Evolutionary conservation across 2,797 vertebrate genomes (phyloP).

Genomic region (Protosalanx chinensis): DNA sequence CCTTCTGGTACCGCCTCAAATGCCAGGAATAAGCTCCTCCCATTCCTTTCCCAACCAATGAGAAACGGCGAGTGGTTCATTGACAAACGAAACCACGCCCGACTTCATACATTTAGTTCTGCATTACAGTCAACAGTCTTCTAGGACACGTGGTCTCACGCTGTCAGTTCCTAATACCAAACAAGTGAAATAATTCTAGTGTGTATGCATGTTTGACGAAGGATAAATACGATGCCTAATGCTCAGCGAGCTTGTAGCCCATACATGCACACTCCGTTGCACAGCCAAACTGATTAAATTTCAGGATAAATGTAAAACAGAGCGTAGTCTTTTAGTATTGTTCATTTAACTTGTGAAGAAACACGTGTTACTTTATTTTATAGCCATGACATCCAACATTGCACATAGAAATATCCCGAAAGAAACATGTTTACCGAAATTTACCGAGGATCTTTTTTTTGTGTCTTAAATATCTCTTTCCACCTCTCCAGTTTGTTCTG

Average conservation of each 20-base stretch:
- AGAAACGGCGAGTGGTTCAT: not conserved
- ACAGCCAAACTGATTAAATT: too few relatives aligned
- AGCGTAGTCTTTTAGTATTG: too few relatives aligned
- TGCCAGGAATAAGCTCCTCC: not conserved
- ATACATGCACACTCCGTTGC: too few relatives aligned
- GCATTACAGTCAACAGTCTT: constrained; percentile 1
- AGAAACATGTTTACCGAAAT: too few relatives aligned
- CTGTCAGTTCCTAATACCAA: constrained; percentile 16
- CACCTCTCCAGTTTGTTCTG: not conserved
- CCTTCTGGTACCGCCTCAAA: constrained; percentile 32
- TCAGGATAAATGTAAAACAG: too few relatives aligned
- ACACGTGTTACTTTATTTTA: too few relatives aligned
- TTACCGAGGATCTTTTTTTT: not conserved
- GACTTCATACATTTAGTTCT: constrained; percentile 9
- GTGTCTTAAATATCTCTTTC: not conserved
- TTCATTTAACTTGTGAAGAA: too few relatives aligned
- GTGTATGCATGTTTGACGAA: not conserved
- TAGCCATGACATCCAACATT: too few relatives aligned
- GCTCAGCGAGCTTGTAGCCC: too few relatives aligned
- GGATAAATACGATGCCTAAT: not conserved
- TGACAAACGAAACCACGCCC: not conserved
- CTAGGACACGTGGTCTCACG: constrained; percentile 22
- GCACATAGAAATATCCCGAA: too few relatives aligned
- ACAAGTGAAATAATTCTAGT: not conserved
- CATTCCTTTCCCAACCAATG: constrained; percentile 13